Conservation (phyloP, 2,888 invertebrate genomes). For the Oligia latruncula region DNA sequence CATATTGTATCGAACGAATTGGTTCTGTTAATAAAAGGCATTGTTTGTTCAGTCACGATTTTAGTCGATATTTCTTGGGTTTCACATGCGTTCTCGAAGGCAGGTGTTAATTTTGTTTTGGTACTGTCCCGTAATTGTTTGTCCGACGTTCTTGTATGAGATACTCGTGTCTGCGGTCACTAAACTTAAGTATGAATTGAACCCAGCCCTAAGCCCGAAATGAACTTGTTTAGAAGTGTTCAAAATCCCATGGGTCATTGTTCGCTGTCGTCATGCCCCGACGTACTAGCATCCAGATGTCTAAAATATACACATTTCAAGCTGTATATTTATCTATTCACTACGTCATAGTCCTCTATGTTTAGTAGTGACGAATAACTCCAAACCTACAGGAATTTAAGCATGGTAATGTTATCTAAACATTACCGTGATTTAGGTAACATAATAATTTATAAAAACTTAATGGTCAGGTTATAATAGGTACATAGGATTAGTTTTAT, state of each 20-base stretch:
- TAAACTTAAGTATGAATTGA: constrained; percentile 19
- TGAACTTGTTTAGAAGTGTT: neutral
- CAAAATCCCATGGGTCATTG: constrained; percentile 61
- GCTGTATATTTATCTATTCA: constrained; percentile 73
- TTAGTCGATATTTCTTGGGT: constrained; percentile 45
- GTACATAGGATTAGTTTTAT: constrained; percentile 36
- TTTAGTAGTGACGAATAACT: constrained; percentile 70
- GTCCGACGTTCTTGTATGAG: neutral
- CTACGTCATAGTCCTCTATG: constrained; percentile 74
- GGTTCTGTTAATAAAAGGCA: constrained; percentile 29
- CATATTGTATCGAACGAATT: constrained; percentile 21
- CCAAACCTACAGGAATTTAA: constrained; percentile 8
- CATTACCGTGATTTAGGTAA: constrained; percentile 5
- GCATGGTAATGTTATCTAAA: too few relatives aligned
- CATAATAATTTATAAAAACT: constrained; percentile 18
- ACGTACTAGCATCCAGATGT: constrained; percentile 77
- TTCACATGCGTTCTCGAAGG: constrained; percentile 33
- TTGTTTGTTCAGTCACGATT: constrained; percentile 37
- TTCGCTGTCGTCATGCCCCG: constrained; percentile 67
- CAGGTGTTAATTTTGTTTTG: constrained; percentile 61
- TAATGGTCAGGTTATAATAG: constrained; percentile 34
- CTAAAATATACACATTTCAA: constrained; percentile 72
- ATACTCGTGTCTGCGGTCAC: constrained; percentile 10
- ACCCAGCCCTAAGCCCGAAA: neutral
- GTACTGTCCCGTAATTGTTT: constrained; percentile 17